These are phyloP conservation scores for Lottia scabra DNA, from an alignment of 2,888 invertebrate genomes.

Conservation along the genomic window DNA sequence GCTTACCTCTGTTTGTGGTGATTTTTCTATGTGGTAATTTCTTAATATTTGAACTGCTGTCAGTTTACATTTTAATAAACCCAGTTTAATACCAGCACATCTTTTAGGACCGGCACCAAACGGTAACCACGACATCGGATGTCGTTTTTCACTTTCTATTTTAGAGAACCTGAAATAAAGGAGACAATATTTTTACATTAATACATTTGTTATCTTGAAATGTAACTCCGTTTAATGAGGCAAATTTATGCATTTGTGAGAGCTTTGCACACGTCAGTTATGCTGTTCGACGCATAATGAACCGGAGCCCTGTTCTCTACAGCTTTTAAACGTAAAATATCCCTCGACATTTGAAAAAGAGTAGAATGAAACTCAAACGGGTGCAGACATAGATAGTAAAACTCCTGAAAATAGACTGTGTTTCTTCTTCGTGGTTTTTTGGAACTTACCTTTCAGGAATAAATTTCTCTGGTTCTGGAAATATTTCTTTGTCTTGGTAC, in stretches of 20 bases:
- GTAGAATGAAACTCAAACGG: too few species aligned
- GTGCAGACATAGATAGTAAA: too few species aligned
- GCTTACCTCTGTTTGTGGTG: constrained; percentile 40
- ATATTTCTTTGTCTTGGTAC: constrained; percentile 40
- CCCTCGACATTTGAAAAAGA: too few species aligned
- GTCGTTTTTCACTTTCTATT: constrained; percentile 25
- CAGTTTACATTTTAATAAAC: constrained; percentile 37
- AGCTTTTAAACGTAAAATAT: too few species aligned
- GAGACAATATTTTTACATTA: neutral
- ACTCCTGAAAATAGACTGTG: neutral
- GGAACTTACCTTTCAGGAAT: constrained; percentile 46
- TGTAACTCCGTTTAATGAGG: neutral
- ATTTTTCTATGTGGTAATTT: constrained; percentile 31
- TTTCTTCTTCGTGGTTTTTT: too few species aligned
- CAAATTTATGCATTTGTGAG: too few species aligned
- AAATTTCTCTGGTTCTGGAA: constrained; percentile 41
- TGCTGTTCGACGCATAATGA: too few species aligned
- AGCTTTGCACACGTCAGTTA: too few species aligned
- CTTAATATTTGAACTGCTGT: constrained; percentile 38
- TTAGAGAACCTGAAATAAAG: constrained; percentile 36
- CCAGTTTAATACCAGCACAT: constrained; percentile 47
- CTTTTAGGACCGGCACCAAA: constrained; percentile 52
- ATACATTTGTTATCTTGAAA: too few species aligned
- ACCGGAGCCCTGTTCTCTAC: too few species aligned
- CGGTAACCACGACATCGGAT: constrained; percentile 41